Conservation (phyloP, 2,888 invertebrate species). For the Ormia ochracea region DNA sequence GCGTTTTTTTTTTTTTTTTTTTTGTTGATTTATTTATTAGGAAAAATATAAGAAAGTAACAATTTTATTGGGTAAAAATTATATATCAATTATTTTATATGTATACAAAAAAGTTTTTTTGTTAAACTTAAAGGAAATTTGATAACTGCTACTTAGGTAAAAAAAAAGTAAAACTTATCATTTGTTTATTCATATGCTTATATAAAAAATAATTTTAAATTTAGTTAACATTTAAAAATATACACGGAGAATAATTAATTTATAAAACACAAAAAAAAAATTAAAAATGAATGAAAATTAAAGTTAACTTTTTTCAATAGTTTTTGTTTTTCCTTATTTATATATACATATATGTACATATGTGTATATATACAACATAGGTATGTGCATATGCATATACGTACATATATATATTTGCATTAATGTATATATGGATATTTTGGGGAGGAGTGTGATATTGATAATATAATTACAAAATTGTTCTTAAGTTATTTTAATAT, state of each 20-base stretch:
- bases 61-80: conserved; percentile 38
- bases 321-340: conserved; percentile 9
- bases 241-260: conserved; percentile 20
- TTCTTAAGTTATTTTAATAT: conserved; percentile 39
- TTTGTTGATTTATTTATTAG: conserved; percentile 49
- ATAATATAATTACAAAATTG: conserved; percentile 61
- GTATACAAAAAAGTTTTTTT: background rate
- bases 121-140: conserved; percentile 33
- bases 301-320: background rate
- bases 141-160: conserved; percentile 57
- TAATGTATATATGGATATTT: conserved; percentile 29
- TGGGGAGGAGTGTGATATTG: conserved; percentile 47
- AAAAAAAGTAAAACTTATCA: conserved; percentile 31
- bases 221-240: conserved; percentile 32
- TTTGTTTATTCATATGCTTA: conserved; percentile 15
- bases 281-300: background rate
- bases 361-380: no score
- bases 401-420: no score
- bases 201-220: conserved; percentile 34
- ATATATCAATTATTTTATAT: conserved; percentile 15
- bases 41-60: conserved; percentile 53
- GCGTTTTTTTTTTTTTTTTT: background rate
- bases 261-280: conserved; percentile 29
- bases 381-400: no score
- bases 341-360: background rate